Evolutionary conservation across 2,113 vertebrate species (phyloP), one percentile per base, ranked within the genome.

Genomic region (Pogona vitticeps): DNA sequence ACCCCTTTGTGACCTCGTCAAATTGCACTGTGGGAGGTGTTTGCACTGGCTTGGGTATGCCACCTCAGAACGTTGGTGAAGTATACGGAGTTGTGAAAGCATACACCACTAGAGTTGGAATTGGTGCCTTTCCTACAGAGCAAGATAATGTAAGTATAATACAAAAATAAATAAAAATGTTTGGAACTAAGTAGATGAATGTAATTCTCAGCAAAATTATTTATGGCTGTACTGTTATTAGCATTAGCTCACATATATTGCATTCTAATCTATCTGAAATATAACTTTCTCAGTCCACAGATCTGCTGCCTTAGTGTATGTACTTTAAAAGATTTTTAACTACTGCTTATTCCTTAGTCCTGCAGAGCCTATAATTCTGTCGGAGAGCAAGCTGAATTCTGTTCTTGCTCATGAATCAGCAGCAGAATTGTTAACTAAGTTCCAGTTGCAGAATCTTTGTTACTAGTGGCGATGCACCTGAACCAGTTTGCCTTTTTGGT

Each of bases 1-100:
- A 99, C 33, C 98, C 98, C 10, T 99, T 99, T 86, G 98, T 99
- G 92, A 99, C 98, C 2, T 99, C 98, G 6, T 99, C 98, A 42
- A 99, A 99, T 96, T 99, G 98, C 92, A 99, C 98, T 1, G 98
- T 99, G 92, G 98, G 98, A 68, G 98, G 98, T 3, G 98, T 99
- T 65, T 99, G 98, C 83, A 99, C 98, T 0, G 98, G 98, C 0
- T 95, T 99, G 88, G 98, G 98, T 61, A 99, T 99, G 97, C 98
- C 98, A 0, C 98, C 98, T 0, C 98, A 98, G 83, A 99, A 99
- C 0, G 96, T 99, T 0, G 98, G 98, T 1, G 97, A 99, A 88
- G 98, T 99, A 7, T 99, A 98, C 0, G 98, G 98, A 28, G 98
- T 99, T 21, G 98, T 99, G 77, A 99, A 99, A 94, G 98, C 97